These are phyloP conservation scores for Hyla sarda DNA, from an alignment of 2,113 vertebrate species.

Conservation along the genomic window DNA sequence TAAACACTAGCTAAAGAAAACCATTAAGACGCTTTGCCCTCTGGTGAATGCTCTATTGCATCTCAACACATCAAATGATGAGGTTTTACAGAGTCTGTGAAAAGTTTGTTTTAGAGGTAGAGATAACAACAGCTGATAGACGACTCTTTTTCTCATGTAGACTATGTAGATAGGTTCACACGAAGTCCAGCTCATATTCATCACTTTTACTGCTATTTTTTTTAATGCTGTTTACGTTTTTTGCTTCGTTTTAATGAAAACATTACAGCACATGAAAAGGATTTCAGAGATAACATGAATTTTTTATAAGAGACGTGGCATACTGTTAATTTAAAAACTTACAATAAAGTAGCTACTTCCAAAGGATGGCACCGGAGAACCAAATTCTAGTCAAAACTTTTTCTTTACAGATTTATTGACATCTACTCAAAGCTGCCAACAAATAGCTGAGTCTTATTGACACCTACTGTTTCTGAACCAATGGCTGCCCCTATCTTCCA, in stretches of 20 bases:
- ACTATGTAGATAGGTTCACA: not conserved
- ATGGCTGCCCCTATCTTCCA: too few relatives aligned
- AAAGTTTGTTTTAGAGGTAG: slow-evolving; percentile 61
- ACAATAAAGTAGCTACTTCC: too few relatives aligned
- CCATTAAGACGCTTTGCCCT: slow-evolving; percentile 49
- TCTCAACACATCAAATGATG: slow-evolving; percentile 65
- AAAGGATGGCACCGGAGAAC: too few relatives aligned
- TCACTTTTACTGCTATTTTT: slow-evolving; percentile 7
- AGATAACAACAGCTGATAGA: slow-evolving; percentile 33
- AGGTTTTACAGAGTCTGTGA: slow-evolving; percentile 56
- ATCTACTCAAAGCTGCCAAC: too few relatives aligned
- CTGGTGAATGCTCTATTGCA: slow-evolving; percentile 51
- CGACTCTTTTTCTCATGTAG: not conserved
- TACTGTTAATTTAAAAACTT: too few relatives aligned
- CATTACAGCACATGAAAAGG: not conserved
- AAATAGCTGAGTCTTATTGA: too few relatives aligned
- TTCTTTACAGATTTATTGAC: too few relatives aligned
- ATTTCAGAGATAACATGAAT: not conserved
- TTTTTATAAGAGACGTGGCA: not conserved
- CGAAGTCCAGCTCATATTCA: not conserved
- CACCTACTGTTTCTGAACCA: too few relatives aligned
- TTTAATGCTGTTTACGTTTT: not conserved
- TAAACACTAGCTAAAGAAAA: slow-evolving; percentile 59
- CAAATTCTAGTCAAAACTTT: too few relatives aligned
- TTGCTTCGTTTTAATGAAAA: not conserved